Evolutionary conservation across 2,888 invertebrate species (phyloP).

Genomic region (Nemotelus pantherinus): DNA sequence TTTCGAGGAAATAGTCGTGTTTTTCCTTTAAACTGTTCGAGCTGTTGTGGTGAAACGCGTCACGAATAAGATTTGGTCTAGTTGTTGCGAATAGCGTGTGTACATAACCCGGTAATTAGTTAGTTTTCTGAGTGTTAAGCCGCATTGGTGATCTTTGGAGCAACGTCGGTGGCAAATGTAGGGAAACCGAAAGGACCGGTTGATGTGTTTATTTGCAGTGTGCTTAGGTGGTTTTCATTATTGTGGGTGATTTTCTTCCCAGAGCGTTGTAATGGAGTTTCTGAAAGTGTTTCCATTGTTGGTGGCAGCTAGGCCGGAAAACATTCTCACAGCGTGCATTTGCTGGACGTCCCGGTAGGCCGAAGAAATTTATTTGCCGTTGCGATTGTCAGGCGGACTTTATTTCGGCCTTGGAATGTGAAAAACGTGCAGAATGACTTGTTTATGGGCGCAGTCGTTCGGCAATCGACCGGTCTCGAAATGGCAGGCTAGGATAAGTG

Average conservation of each 20-base stretch:
- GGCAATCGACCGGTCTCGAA: neutral
- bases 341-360: no score
- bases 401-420: neutral
- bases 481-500: slow-evolving; percentile 4
- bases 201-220: slow-evolving; percentile 4
- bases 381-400: neutral
- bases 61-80: neutral
- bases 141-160: neutral
- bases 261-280: neutral
- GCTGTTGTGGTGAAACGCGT: slow-evolving; percentile 6
- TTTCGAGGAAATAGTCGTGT: slow-evolving; percentile 31
- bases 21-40: slow-evolving; percentile 29
- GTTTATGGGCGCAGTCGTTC: slow-evolving; percentile 32
- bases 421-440: neutral
- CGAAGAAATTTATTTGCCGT: neutral
- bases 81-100: slow-evolving; percentile 31
- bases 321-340: neutral
- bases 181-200: neutral
- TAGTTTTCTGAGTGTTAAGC: slow-evolving; percentile 29
- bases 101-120: slow-evolving; percentile 27
- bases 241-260: neutral
- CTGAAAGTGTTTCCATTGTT: neutral
- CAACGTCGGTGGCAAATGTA: neutral
- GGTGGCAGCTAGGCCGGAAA: neutral
- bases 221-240: neutral